Conservation (phyloP, 2,797 vertebrate genomes). For the Bufotes viridis region DNA sequence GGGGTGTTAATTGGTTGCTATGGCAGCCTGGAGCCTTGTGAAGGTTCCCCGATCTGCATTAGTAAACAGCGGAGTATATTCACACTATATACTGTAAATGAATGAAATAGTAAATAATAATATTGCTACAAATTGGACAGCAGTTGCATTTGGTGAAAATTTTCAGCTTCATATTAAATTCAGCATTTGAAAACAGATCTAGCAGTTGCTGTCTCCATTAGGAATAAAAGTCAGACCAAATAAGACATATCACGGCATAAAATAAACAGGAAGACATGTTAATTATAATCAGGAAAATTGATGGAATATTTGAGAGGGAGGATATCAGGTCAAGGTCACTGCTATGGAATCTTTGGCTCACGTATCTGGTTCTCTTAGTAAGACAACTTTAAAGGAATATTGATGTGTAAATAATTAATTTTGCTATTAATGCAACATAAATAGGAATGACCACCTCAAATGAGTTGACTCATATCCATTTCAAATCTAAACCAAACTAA, state of each 20-base stretch:
- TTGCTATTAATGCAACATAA: slow-evolving; percentile 50
- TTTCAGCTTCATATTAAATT: neutral
- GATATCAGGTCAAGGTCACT: slow-evolving; percentile 34
- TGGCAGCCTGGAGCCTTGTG: too few relatives aligned
- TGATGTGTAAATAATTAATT: slow-evolving; percentile 60
- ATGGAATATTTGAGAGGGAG: slow-evolving; percentile 12
- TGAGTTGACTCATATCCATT: slow-evolving; percentile 26
- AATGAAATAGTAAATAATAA: too few relatives aligned
- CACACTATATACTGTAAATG: too few relatives aligned
- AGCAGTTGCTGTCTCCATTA: neutral
- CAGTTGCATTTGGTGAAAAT: neutral
- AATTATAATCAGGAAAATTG: slow-evolving; percentile 32
- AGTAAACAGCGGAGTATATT: too few relatives aligned
- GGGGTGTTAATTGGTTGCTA: too few relatives aligned
- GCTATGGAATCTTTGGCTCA: slow-evolving; percentile 12
- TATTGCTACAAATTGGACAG: neutral
- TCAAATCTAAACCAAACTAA: slow-evolving; percentile 36
- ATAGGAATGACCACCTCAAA: slow-evolving; percentile 43
- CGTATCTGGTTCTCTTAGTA: neutral
- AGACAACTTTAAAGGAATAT: slow-evolving; percentile 41
- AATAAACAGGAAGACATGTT: slow-evolving; percentile 26
- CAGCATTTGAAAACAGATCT: neutral
- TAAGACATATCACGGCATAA: slow-evolving; percentile 1
- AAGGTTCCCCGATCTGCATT: too few relatives aligned
- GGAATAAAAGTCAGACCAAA: slow-evolving; percentile 8